Evolutionary conservation across 1,140 invertebrate genomes (phyloP).

Genomic region (Phenacoccus solenopsis): DNA sequence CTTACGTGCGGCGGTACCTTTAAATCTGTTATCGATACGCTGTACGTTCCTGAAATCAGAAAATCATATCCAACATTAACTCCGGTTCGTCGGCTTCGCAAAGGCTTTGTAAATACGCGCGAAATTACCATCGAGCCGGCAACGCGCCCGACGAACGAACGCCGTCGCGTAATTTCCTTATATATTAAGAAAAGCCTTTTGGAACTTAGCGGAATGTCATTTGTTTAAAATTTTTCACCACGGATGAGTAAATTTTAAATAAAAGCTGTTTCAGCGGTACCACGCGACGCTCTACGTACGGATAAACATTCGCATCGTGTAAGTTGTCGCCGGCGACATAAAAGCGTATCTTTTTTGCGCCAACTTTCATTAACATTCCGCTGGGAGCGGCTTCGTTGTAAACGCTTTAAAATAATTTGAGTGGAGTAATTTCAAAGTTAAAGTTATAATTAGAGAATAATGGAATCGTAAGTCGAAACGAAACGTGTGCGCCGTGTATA

Average conservation of each 20-base stretch:
- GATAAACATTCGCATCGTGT: background rate
- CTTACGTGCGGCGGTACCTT: constrained; percentile 52
- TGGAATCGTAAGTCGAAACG: too few species aligned
- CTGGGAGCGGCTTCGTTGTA: background rate
- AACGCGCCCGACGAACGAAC: background rate
- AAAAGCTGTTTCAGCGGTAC: background rate
- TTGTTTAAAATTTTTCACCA: background rate
- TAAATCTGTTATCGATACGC: constrained; percentile 48
- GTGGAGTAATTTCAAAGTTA: too few species aligned
- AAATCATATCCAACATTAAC: background rate
- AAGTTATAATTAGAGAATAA: background rate
- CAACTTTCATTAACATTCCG: background rate
- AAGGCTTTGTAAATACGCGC: background rate
- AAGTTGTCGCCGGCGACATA: background rate
- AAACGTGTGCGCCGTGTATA: too few species aligned
- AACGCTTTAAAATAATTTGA: background rate
- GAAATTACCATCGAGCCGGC: background rate
- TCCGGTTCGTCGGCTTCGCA: too few species aligned
- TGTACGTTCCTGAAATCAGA: constrained; percentile 35
- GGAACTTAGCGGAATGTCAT: background rate
- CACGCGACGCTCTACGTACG: background rate
- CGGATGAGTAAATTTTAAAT: background rate
- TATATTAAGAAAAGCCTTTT: too few species aligned
- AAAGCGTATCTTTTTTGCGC: background rate
- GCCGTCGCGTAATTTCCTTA: background rate